Base-by-base conservation (phyloP, 2,113 vertebrate species). In the Scomber colias region DNA sequence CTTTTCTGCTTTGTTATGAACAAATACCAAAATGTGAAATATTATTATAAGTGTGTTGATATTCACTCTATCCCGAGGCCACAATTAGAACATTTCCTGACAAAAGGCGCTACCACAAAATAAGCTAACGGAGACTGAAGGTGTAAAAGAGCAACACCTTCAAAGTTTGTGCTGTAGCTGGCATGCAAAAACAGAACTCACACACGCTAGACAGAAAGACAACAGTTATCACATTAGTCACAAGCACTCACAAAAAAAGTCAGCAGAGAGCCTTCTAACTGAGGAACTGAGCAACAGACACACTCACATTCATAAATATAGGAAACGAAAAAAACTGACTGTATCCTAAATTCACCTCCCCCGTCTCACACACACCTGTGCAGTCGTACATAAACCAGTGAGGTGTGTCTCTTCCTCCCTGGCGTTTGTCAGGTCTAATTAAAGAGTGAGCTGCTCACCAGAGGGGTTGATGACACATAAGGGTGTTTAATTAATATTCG, bases 401-500 rank as follows among this genome's bases (percentile, higher is more conserved):
- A 66, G 59, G 76, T 77, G 86, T 85, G 53, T 35, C 48, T 40
- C 78, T 85, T 59, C 30, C 79, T 88, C 81, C 48, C 46, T 15
- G 62, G 81, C 59, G 62, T 84, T 90, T 54, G 15, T 80, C 78
- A 65, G 64, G 75, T 84, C 82, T 86, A 88, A 92, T 93, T 93
- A 89, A 90, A 89, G 79, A 79, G 65, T 40, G 70, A 68, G 80
- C 76, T 75, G 81, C 87, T 83, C 85, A 87, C 81, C 75, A 54
- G 86, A 88, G 84, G 83, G 62, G 76, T 49, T 86, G 81, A 84
- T 77, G 84, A 71, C 84, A 88, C 81, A 79, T 77, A 65, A 75
- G 87, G 81, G 69, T 81, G 85, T 88, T 90, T 85, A 85, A 90
- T 90, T 90, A 89, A 89, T 88, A 83, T 82, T 74, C n/a, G 21